Evolutionary conservation across 2,888 invertebrate genomes (phyloP), one percentile per base, ranked within the genome.

Genomic region (Cheilosia vulpina): DNA sequence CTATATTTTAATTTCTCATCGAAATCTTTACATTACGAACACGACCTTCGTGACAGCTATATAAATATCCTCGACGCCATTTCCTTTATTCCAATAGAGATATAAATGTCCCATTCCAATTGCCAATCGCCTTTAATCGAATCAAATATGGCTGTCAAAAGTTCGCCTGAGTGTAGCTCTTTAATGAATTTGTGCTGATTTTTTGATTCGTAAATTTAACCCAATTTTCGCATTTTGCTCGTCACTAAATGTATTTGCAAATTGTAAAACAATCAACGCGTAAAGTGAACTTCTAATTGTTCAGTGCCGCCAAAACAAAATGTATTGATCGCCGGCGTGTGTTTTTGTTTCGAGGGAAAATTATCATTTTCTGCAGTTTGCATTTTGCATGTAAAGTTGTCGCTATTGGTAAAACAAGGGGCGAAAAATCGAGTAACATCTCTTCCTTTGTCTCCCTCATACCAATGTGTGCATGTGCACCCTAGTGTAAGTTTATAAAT

Each of bases 71-170:
- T 9, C 50, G 34, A 31, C 81, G 76, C 85, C 81, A 85, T 85
- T 81, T 80, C 21, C 71, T 58, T 4, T 3, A 62, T 80, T 80
- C 75, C 71, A 75, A 66, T 24, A 17, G 9, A 9, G 45, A 43
- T 60, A 62, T 13, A 15, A 60, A 19, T 15, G 11, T 47, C 78
- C 78, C 62, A 60, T 68, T 75, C 75, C 69, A 84, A 45, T 84
- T 65, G 69, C 75, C 52, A 84, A 80, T 65, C 76, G 45, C 15
- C 19, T 53, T 69, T 19, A 76, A 43, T 75, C 69, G 47, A 84
- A 77, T 85, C 76, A 85, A 85, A 85, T 72, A 85, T 85, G 85
- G 85, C 81, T 85, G 85, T 85, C 85, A 85, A 85, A 85, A 68
- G 76, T 85, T 81, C 68, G 76, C 77, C 76, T 69, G 52, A 58